These are phyloP conservation scores for Pseudochirops corinnae DNA, from an alignment of 2,797 vertebrate genomes.

Conservation along the genomic window DNA sequence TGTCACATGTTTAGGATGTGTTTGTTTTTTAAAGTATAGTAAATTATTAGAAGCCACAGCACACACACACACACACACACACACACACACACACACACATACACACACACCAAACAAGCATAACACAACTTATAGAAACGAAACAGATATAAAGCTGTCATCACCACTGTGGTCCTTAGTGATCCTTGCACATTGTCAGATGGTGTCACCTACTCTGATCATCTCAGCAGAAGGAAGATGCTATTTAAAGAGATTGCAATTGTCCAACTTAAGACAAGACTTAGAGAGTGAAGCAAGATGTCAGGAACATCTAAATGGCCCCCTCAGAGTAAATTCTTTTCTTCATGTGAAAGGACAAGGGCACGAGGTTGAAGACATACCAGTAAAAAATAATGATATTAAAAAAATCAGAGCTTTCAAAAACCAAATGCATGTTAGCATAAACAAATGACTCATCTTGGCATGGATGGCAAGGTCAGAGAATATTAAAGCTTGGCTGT, in stretches of 20 bases:
- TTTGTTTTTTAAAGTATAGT: neutral
- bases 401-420: neutral
- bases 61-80: neutral
- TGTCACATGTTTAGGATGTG: neutral
- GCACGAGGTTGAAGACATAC: neutral
- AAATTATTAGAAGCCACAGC: neutral
- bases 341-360: constrained; percentile 62
- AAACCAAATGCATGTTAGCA: constrained; percentile 19
- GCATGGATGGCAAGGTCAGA: neutral
- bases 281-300: constrained; percentile 75
- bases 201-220: constrained; percentile 55
- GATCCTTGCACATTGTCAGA: constrained; percentile 69
- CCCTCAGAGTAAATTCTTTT: constrained; percentile 73
- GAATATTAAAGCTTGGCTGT: neutral
- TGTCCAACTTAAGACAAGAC: constrained; percentile 67
- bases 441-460: constrained; percentile 4
- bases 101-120: neutral
- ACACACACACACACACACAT: neutral
- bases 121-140: neutral
- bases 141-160: constrained; percentile 73
- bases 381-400: neutral
- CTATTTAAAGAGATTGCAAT: constrained; percentile 53
- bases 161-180: constrained; percentile 39
- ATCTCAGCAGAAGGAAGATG: constrained; percentile 59
- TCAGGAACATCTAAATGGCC: constrained; percentile 67